Evolutionary conservation across 2,888 invertebrate genomes (phyloP), one percentile per base, ranked within the genome.

Genomic region (Temnothorax unifasciatus): DNA sequence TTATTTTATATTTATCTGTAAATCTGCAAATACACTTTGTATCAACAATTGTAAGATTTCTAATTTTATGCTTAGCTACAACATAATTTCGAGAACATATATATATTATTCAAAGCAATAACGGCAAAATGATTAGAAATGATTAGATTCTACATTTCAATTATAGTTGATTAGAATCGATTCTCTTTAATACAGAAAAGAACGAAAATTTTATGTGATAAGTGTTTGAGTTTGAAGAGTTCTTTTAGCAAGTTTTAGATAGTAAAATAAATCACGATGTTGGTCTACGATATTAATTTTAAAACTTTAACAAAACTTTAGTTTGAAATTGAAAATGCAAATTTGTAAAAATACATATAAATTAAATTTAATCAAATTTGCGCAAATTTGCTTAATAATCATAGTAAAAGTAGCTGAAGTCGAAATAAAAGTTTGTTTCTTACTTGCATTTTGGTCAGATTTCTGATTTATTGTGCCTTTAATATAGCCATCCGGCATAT

Each of bases 271-370:
- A 41, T n/a, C n/a, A 21, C 41, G 41, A 41, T 21, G 6, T 41
- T 61, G 34, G 11, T 64, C 21, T 41, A 21, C 3, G n/a, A 41
- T 15, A 64, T 73, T 73, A 57, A 73, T 73, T 41, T 57, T 9
- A 9, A 71, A 57, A 73, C 25, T 57, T 73, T 41, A 73, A 73
- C 25, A 57, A 21, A 73, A 25, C 25, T 73, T 57, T 25, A 57
- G 57, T 25, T 41, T 18, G 6, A 0, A 57, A 41, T 57, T 41
- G 5, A 25, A 73, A 41, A 25, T 41, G 38, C 25, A 41, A 57
- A 57, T 18, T 18, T 59, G n/a, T 13, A 59, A 74, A 29, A 25
- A 57, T 41, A 29, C 18, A n/a, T 8, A 29, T n/a, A 29, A 59
- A 13, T n/a, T n/a, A n/a, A 41, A 41, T 59, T 59, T 59, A 41